A percentile compares a stretch with the other conserved stretches of the same genome.
Evolutionary conservation across 2,113 vertebrate genomes (phyloP).

Genomic region (Hassar affinis): DNA sequence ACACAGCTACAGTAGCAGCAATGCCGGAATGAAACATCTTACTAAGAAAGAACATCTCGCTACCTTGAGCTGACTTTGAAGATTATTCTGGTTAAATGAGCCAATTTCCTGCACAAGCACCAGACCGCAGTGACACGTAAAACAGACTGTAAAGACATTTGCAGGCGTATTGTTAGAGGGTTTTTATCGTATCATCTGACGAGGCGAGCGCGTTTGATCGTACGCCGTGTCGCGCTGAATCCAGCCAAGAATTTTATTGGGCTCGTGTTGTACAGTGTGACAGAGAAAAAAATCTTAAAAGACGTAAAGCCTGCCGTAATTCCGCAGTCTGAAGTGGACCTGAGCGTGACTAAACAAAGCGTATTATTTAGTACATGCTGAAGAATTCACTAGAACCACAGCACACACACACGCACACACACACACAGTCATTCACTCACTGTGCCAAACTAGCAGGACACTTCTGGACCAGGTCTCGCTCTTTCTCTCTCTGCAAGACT

Average conservation of each 20-base stretch:
- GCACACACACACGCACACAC: neutral
- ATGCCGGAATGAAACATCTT: neutral
- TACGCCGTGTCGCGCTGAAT: neutral
- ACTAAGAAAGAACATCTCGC: neutral
- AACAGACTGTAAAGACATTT: neutral
- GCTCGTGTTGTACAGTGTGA: neutral
- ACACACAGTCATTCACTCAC: neutral
- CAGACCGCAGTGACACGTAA: neutral
- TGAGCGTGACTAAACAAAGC: constrained; percentile 5
- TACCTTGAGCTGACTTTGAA: neutral
- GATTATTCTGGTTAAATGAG: neutral
- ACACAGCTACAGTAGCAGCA: neutral
- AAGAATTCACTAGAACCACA: constrained; percentile 11
- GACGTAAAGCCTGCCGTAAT: neutral
- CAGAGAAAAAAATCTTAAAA: neutral
- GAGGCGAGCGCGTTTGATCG: neutral
- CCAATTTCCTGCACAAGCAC: neutral
- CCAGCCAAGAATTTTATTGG: neutral
- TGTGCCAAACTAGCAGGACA: neutral
- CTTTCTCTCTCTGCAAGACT: constrained; percentile 6
- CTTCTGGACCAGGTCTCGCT: constrained; percentile 4
- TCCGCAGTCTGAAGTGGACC: neutral
- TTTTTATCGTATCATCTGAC: neutral
- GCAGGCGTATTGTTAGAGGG: neutral
- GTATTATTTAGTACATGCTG: constrained; percentile 8